phyloP scores from a whole-genome alignment of 2,113 vertebrate species.

The Hypocryptadius cinnamomeus region DNA sequence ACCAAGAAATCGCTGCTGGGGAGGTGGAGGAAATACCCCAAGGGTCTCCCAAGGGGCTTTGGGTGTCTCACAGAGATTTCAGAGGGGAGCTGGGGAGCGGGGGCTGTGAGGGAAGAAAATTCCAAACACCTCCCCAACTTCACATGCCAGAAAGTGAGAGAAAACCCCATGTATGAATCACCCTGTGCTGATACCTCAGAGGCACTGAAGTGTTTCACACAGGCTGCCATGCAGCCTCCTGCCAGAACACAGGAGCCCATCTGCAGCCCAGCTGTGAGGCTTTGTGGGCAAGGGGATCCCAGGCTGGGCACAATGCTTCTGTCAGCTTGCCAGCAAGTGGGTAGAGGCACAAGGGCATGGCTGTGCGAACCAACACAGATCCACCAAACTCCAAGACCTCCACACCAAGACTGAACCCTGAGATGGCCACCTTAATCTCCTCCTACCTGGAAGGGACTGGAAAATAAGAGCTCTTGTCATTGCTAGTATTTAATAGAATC shows the following conservation, averaged over 20 bases:
- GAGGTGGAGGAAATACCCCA: slow-evolving; percentile 1
- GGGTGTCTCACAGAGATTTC: not conserved
- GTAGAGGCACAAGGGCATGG: not conserved
- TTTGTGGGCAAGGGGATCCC: not conserved
- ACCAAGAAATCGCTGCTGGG: not conserved
- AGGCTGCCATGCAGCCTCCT: not conserved
- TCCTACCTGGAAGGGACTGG: not conserved
- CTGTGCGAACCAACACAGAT: not conserved
- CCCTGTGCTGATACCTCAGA: not conserved
- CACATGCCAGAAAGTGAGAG: not conserved
- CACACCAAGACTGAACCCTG: not conserved
- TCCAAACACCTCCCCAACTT: not conserved
- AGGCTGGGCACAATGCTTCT: not conserved
- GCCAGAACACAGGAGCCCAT: not conserved
- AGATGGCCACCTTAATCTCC: not conserved
- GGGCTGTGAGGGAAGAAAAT: not conserved
- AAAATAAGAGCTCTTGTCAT: not conserved
- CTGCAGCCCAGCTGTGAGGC: not conserved
- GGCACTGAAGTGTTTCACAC: not conserved
- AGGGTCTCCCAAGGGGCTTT: not conserved
- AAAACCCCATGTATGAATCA: slow-evolving; percentile 18
- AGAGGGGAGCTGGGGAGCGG: not conserved
- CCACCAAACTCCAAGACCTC: not conserved
- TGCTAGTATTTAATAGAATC: not conserved
- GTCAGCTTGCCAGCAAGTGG: not conserved